Percentiles rank a stretch among this genome's conserved stretches.
Evolutionary conservation across 2,888 invertebrate genomes (phyloP).

Genomic region (Xanthorhoe spadicearia): DNA sequence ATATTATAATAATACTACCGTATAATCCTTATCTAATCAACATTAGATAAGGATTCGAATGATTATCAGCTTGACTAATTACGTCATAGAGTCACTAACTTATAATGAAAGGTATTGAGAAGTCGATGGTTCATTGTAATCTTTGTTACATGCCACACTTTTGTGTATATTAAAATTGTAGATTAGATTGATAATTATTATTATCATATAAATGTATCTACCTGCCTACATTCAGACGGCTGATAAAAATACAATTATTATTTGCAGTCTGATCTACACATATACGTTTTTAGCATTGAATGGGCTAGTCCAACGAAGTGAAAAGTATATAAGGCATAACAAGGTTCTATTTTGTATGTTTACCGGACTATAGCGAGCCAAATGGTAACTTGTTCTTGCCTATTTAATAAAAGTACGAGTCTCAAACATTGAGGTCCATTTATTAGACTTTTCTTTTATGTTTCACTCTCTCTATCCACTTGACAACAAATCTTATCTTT

Average conservation of each 20-base stretch:
- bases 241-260: neutral
- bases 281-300: neutral
- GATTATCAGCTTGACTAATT: conserved; percentile 1
- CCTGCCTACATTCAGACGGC: neutral
- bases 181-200: neutral
- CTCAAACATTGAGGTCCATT: too few species aligned
- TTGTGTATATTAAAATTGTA: neutral
- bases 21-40: conserved; percentile 25
- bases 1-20: conserved; percentile 14
- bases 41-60: conserved; percentile 18
- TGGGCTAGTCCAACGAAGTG: neutral
- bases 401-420: neutral
- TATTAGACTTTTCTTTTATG: neutral
- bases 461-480: neutral
- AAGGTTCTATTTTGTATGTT: neutral
- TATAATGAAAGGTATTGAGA: neutral
- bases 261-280: neutral
- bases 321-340: neutral
- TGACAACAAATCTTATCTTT: conserved; percentile 34
- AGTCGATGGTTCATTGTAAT: neutral
- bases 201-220: neutral
- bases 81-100: neutral
- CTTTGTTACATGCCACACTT: neutral
- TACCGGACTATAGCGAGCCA: too few species aligned
- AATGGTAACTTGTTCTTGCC: neutral